phyloP scores from a whole-genome alignment of 1,140 invertebrate genomes.

The Mizuhopecten yessoensis region DNA sequence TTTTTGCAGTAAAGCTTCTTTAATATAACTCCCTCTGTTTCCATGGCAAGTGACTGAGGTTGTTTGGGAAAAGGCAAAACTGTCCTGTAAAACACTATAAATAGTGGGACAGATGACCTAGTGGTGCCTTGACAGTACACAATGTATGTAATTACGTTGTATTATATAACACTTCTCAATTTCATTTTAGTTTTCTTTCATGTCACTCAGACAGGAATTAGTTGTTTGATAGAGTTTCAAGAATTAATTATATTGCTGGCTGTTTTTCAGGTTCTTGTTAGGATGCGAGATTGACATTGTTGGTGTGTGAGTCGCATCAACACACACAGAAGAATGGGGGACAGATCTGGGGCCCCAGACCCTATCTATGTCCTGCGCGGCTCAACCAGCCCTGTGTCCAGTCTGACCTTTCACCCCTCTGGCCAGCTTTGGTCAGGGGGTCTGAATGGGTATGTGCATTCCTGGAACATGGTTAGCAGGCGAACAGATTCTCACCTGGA shows the following conservation, averaged over 20 bases:
- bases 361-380: slow-evolving; percentile 55
- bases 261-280: neutral
- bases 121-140: too few species aligned
- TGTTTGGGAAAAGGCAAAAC: too few species aligned
- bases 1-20: too few species aligned
- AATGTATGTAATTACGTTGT: too few species aligned
- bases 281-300: neutral
- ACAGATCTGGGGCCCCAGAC: slow-evolving; percentile 51
- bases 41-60: too few species aligned
- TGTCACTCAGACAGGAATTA: too few species aligned
- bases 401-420: slow-evolving; percentile 42
- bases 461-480: slow-evolving; percentile 54
- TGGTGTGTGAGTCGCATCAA: neutral
- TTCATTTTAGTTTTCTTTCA: too few species aligned
- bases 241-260: neutral
- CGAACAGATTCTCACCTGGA: neutral
- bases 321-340: neutral
- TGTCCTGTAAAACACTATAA: too few species aligned
- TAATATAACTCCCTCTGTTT: too few species aligned
- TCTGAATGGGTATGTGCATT: slow-evolving; percentile 52
- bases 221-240: too few species aligned
- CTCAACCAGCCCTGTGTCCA: slow-evolving; percentile 52
- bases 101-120: too few species aligned
- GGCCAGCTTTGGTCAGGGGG: slow-evolving; percentile 52
- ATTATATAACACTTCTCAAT: too few species aligned